Evolutionary conservation across 1,140 invertebrate species (phyloP), one percentile per base, ranked within the genome.

Genomic region (Geopemphigus sp.): DNA sequence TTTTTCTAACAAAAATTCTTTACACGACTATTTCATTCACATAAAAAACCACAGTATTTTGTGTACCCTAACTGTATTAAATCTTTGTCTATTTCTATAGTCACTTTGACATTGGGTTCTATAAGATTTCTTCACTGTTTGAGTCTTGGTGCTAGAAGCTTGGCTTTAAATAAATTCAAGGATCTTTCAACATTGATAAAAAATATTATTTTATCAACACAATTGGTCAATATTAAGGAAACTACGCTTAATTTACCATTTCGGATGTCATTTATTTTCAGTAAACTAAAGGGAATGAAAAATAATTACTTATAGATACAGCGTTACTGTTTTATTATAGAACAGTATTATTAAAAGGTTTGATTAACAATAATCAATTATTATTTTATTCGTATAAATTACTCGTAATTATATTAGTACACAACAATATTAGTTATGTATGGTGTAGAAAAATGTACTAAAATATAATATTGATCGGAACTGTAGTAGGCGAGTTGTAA

Each of bases 11-110:
- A 85, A 39, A 81, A 26, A n/a, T 82, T 15, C 78, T 82, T 82
- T 29, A 80, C 83, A 80, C 86, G 84, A 47, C 85, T 87, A 81
- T 87, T 83, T 85, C 86, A 87, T 66, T 85, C 81, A 81, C 85
- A 87, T n/a, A 87, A 78, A 80, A 84, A 85, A 82, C 85, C 86
- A 6, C 82, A 80, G 81, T 83, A 85, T 80, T 88, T 87, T 70
- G 84, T 87, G 82, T 83, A 87, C 17, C 85, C 85, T 47, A 82
- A 80, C 82, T 87, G 86, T 50, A 50, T 50, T 11, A 50, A 14
- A 50, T 8, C 10, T 8, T 50, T 50, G 47, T 50, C 14, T 8
- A 14, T 10, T n/a, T n/a, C n/a, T 50, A 12, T 50, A 50, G 5
- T 11, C 5, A 50, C 47, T 68, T 82, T 15, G 53, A 19, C 3